Base-by-base conservation (phyloP, 2,888 invertebrate genomes). In the Stenodera caucasica region DNA sequence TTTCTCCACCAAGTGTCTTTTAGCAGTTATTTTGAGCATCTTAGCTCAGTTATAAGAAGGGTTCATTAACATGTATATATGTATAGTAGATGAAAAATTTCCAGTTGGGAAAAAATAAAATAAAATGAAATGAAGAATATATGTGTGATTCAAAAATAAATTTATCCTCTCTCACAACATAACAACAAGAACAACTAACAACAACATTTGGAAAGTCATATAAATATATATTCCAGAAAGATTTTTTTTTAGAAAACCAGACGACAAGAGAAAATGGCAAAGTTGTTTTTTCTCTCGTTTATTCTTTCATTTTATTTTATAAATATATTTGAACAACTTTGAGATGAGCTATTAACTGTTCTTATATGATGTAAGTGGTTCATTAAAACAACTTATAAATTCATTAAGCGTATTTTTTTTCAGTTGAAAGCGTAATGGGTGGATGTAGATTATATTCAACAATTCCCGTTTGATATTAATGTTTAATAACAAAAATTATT, bases 1-100 rank as follows among this genome's bases (percentile, higher is more conserved):
- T 45, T 21, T 45, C 21, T 45, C 21, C 45, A 45, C 21, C 45
- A 63, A 67, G 67, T 68, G 67, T 58, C 62, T 65, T 56, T 58
- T 65, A 60, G 63, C 62, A 61, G 64, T 68, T 68, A 70, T 70
- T 70, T 70, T 66, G 54, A 67, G 68, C 58, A 55, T 51, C 55
- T 40, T 40, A 55, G 58, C 53, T 58, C n/a, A n/a, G 35, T 35
- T 57, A 65, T 59, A 64, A 63, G 55, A 60, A 70, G 70, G 67
- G 72, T 72, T 72, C 72, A 70, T 72, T 72, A 70, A 72, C 72
- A 70, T 45, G 21, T 5, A 45, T 12, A 45, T 65, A 61, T 49
- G 58, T 30, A n/a, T 49, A 23, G 30, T 9, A 40, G 45, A 21
- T 21, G 21, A 45, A 40, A 40, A 40, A 40, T 40, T 40, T 40